Evolutionary conservation across 2,113 vertebrate genomes (phyloP).

Genomic region (Caretta caretta): DNA sequence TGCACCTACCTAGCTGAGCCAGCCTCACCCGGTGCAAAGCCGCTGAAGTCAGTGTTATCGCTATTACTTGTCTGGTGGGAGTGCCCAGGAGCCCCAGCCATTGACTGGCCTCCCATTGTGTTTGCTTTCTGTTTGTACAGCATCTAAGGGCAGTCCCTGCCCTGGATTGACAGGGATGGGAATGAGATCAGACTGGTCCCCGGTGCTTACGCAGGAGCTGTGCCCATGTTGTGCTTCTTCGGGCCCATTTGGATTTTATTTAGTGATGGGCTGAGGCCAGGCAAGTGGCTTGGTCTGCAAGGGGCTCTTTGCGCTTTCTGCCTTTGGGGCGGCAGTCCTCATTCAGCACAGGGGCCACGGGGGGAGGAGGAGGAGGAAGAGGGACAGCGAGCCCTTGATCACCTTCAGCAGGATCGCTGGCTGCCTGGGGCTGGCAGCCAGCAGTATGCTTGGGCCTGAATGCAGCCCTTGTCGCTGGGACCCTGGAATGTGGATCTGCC

Average conservation of each 20-base stretch:
- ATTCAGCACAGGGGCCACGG: accelerated
- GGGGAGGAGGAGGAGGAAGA: neutral
- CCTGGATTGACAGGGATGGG: neutral
- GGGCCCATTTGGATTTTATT: neutral
- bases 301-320: neutral
- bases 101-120: neutral
- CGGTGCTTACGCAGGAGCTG: neutral
- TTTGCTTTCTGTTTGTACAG: too few relatives aligned
- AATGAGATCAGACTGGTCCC: neutral
- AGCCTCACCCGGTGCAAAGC: neutral
- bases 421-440: accelerated
- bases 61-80: neutral
- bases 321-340: neutral
- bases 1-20: neutral
- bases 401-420: neutral
- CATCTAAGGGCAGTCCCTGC: neutral
- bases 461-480: neutral
- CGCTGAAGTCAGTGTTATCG: neutral
- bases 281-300: neutral
- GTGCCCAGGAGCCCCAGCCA: neutral
- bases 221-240: neutral
- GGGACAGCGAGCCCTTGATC: neutral
- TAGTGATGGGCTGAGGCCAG: neutral
- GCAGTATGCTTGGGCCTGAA: neutral
- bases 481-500: accelerated